Conservation (phyloP, 2,113 vertebrate genomes). For the Dicerorhinus sumatrensis region DNA sequence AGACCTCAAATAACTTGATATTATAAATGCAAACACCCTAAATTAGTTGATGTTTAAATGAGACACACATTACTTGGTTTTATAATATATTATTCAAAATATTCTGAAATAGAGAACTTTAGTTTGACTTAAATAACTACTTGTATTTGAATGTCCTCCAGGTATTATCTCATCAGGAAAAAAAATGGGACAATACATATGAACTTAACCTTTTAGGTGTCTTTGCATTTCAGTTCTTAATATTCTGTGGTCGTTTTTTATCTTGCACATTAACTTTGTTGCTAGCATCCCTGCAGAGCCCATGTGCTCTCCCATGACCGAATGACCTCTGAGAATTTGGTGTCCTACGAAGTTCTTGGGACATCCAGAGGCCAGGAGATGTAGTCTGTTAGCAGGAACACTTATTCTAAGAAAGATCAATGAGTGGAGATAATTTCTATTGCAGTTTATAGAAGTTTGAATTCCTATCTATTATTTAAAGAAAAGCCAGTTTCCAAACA, state of each 20-base stretch:
- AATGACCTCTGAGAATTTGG: background rate
- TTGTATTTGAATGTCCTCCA: background rate
- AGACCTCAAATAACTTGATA: background rate
- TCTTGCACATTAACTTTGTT: background rate
- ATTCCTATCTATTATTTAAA: slow-evolving; percentile 25
- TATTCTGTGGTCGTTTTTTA: background rate
- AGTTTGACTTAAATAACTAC: background rate
- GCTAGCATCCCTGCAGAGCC: background rate
- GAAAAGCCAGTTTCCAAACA: slow-evolving; percentile 21
- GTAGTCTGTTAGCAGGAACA: background rate
- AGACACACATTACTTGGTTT: background rate
- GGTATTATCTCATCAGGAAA: background rate
- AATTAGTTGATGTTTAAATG: background rate
- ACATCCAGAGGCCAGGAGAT: background rate
- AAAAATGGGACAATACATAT: background rate
- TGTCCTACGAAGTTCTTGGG: slow-evolving; percentile 3
- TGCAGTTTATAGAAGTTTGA: background rate
- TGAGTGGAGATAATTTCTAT: background rate
- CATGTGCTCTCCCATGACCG: background rate
- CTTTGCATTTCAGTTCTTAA: slow-evolving; percentile 31
- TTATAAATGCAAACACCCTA: background rate
- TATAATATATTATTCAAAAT: background rate
- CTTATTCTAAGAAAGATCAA: background rate
- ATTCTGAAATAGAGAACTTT: background rate
- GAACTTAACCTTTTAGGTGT: background rate